Evolutionary conservation across 2,797 vertebrate species (phyloP).

Genomic region (Bryconaethiops microstoma): DNA sequence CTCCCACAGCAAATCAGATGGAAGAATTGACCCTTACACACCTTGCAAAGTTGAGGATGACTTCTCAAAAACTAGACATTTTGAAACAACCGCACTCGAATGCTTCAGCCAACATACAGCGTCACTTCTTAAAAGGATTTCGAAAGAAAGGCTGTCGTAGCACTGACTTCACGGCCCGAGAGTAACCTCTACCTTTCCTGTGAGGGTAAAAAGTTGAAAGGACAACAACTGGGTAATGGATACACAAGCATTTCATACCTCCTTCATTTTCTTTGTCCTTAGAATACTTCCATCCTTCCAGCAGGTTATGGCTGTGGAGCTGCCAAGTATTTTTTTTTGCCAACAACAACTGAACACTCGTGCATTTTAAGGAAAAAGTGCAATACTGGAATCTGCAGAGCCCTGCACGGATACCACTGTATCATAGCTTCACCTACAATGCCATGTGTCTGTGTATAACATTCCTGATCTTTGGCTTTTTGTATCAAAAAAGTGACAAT

Average conservation of each 20-base stretch:
- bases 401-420: constrained; percentile 3
- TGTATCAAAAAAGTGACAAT: constrained; percentile 5
- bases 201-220: background rate
- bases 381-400: background rate
- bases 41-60: background rate
- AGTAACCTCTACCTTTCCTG: background rate
- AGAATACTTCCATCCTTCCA: background rate
- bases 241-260: background rate
- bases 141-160: background rate
- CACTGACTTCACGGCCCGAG: background rate
- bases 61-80: constrained; percentile 6
- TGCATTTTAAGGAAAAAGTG: background rate
- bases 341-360: constrained; percentile 31
- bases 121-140: background rate
- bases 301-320: constrained; percentile 14
- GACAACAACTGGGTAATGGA: background rate
- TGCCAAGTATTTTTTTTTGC: constrained; percentile 51
- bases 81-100: background rate
- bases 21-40: constrained; percentile 85
- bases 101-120: constrained; percentile 10
- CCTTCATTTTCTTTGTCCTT: background rate
- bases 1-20: constrained; percentile 91
- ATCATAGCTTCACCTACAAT: background rate
- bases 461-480: background rate
- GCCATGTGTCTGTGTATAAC: background rate